phyloP scores from a whole-genome alignment of 2,797 vertebrate species.

The Squalus acanthias region DNA sequence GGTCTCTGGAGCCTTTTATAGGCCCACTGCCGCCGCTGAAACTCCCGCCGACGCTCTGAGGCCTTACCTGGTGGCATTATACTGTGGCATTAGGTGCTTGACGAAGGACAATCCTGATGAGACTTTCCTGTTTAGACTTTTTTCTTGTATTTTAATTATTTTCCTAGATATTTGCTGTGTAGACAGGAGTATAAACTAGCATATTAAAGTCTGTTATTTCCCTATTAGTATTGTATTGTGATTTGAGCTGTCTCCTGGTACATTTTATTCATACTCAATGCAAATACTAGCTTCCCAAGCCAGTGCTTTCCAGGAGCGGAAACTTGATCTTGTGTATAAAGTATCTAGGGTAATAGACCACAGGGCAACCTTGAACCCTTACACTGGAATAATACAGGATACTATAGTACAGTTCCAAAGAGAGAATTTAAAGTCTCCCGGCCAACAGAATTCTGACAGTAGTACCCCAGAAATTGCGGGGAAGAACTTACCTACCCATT shows the following conservation, averaged over 20 bases:
- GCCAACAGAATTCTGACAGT: no score
- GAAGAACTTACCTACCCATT: no score
- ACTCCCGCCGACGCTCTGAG: no score
- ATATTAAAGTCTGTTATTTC: not conserved
- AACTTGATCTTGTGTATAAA: not conserved
- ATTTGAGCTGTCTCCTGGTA: not conserved
- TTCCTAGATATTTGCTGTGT: not conserved
- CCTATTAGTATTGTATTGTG: not conserved
- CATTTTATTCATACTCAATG: not conserved
- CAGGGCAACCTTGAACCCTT: not conserved
- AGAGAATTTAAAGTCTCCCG: no score
- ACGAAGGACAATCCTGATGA: not conserved
- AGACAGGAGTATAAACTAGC: not conserved
- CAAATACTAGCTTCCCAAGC: not conserved
- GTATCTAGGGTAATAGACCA: not conserved
- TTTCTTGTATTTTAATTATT: not conserved
- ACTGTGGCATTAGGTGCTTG: not conserved
- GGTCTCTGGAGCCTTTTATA: no score
- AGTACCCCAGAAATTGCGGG: no score
- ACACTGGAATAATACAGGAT: not conserved
- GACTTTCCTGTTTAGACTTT: not conserved
- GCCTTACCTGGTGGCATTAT: no score
- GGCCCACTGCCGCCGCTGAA: no score
- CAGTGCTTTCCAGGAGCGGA: not conserved
- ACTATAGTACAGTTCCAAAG: not conserved